Evolutionary conservation across 2,113 vertebrate genomes (phyloP), one percentile per base, ranked within the genome.

Genomic region (Cebus imitator): DNA sequence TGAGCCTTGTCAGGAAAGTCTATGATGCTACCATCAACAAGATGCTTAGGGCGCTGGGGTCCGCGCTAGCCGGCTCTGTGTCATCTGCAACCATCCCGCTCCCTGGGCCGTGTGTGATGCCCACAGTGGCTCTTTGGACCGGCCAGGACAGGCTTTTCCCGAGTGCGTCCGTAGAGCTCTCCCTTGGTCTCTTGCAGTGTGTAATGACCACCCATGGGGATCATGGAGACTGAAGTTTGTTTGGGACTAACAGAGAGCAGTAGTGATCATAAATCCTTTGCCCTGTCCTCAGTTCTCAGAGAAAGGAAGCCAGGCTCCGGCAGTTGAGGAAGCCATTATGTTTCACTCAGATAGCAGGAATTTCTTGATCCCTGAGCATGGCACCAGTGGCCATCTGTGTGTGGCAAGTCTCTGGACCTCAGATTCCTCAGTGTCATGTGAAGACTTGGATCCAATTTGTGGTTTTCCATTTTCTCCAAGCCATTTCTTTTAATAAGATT

Each of bases 21-120:
- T 17, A 0, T 32, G n/a, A 21, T 10, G 45, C 40, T 35, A 27
- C 20, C 21, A 12, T 2, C 55, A 18, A 3, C 2, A 35, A 40
- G 91, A 32, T 13, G 5, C 18, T 61, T 55, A 14, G 57, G 35
- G 25, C 9, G 18, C 1, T 2, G 32, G 89, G n/a, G 5, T 23
- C 21, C 5, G 2, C 3, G 12, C 17, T 5, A 18, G 37, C 30
- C 27, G 20, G 58, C 52, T 43, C 79, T 20, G 61, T 1, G n/a
- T 89, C 8, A 2, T n/a, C 75, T 21, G 30, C 68, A 52, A 13
- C 43, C 4, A 17, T 14, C 61, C 61, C 27, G 6, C 27, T 30
- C 61, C 61, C 61, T 64, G 27, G 81, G 37, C 55, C 50, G 2
- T 0, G 17, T 32, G 11, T 10, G 2, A 58, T 6, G 30, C 7